Evolutionary conservation across 2,888 invertebrate genomes (phyloP), one percentile per base, ranked within the genome.

Genomic region (Cataglyphis cursor): DNA sequence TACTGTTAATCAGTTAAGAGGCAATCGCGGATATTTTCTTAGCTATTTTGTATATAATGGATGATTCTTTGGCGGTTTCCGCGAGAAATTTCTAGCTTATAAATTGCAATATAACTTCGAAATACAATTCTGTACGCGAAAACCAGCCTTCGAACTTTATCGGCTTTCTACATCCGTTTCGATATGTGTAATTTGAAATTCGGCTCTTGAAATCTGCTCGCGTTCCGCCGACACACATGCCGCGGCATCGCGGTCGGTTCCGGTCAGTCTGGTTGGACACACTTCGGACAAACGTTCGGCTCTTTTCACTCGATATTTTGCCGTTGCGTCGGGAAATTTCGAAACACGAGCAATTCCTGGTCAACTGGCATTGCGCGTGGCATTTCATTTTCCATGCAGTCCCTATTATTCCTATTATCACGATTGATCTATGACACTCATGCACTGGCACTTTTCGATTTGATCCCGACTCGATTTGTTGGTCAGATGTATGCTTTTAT

Each of bases 121-220:
- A 59, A 28, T 41, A 73, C 35, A 74, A 24, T 74, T 38, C 44
- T 59, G 68, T 38, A 38, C 21, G 57, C 59, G 74, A 78, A 70
- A 59, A 59, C 31, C 28, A 44, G 18, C 31, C 44, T 35, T 57
- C 8, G 21, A 59, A 24, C 78, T 59, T 41, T n/a, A 54, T 54
- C 61, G 28, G 64, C 59, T 41, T 48, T 65, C 28, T 83, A 54
- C 64, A 72, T 88, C 54, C 82, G n/a, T 38, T 83, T 86, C 91
- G 90, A 90, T 90, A 90, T 90, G 90, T 90, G 86, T 89, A 66
- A 78, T 83, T 81, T 81, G 64, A 84, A 83, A 70, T 89, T 76
- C 81, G 73, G 80, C 38, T 66, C n/a, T 31, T 35, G 31, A 41
- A 24, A 66, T 48, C 28, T 35, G 41, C 28, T 21, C 41, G 31